phyloP scores from a whole-genome alignment of 2,797 vertebrate species.

The Hemitrygon akajei region DNA sequence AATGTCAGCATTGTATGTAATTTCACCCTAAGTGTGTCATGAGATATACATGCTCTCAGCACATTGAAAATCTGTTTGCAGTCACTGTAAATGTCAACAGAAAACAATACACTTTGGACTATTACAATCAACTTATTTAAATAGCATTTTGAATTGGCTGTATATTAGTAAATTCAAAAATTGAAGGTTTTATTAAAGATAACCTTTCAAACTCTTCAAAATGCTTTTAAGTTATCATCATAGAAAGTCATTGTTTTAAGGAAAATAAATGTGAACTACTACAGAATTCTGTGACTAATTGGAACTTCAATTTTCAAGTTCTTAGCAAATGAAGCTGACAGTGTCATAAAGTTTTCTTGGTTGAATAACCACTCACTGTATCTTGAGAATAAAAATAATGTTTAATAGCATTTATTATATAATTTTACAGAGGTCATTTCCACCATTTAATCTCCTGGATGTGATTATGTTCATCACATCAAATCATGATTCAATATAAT shows the following conservation, averaged over 20 bases:
- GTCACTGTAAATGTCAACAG: neutral
- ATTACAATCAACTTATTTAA: neutral
- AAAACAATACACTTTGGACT: neutral
- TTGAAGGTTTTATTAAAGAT: neutral
- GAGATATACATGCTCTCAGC: slow-evolving; percentile 20
- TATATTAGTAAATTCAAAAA: neutral
- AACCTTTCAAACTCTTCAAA: neutral
- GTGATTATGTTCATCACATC: neutral
- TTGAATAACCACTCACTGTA: neutral
- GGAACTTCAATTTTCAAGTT: neutral
- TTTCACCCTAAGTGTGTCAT: slow-evolving; percentile 36
- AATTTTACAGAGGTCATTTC: neutral
- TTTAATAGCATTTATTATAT: neutral
- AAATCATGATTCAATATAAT: neutral
- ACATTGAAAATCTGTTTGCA: slow-evolving; percentile 40
- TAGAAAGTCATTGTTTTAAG: neutral
- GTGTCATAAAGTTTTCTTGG: neutral
- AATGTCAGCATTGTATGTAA: neutral
- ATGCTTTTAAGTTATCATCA: neutral
- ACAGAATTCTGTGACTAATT: neutral
- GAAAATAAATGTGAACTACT: neutral
- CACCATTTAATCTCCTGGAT: neutral
- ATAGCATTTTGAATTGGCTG: neutral
- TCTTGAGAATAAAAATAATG: neutral
- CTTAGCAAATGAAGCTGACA: neutral